Evolutionary conservation across 1,140 invertebrate species (phyloP), one percentile per base, ranked within the genome.

Genomic region (Nixonia krombeini): DNA sequence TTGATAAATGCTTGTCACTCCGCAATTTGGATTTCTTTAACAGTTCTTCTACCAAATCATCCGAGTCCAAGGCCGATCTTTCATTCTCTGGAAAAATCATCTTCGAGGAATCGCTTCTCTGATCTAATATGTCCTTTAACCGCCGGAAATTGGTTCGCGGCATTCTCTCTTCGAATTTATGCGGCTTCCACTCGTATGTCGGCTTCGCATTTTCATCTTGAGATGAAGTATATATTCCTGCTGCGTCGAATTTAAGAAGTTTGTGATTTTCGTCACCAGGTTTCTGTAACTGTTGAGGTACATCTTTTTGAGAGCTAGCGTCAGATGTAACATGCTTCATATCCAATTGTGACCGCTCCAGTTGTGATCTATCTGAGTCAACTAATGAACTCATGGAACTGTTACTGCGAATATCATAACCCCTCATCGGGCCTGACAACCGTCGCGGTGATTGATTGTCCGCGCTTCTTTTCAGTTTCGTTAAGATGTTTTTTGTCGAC

Each of bases 401-500:
- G 47, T 84, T 84, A 41, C 83, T 85, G 26, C 84, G 78, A 49
- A 85, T 85, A 47, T 85, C 82, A 21, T 85, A 85, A 7, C 83
- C 84, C 38, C 85, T 85, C 84, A 85, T 85, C 4, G 84, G 84
- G 1, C 84, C 84, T 1, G 82, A 84, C 18, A 83, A 68, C 53
- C 81, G 72, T 10, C 83, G 72, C 3, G 84, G 84, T 0, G 84
- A 85, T 46, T 85, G 82, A 50, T 74, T 76, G 26, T 85, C 84
- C 0, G 84, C 82, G 7, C 77, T 84, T 56, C 82, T 75, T 46
- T 86, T 86, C 3, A 85, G 46, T 64, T 85, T 85, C 0, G 83
- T 84, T 23, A 85, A 67, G 50, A 85, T 83, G 59, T 84, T 85
- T 52, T 84, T 85, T 5, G 83, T 85, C 16, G 84, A 85, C 78